Conservation (phyloP, 2,888 invertebrate species). For the Lucinisca nassula region DNA sequence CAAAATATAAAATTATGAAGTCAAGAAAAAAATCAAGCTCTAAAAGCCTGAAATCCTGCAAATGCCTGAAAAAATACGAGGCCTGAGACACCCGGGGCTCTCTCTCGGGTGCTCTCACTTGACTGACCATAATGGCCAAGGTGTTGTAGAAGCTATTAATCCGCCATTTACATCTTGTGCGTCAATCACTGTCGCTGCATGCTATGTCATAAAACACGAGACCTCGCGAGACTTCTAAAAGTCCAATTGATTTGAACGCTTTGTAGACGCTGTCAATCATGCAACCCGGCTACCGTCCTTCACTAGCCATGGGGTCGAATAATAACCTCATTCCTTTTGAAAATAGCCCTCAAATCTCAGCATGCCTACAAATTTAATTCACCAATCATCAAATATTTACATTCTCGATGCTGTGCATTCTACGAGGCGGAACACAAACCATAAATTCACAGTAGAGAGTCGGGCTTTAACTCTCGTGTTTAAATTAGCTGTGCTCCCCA, state of each 20-base stretch:
- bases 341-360: neutral
- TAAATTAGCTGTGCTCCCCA: constrained; percentile 13
- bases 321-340: constrained; percentile 17
- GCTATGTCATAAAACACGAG: constrained; percentile 14
- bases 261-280: constrained; percentile 6
- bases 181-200: constrained; percentile 1
- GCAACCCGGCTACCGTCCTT: neutral
- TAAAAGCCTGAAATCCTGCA: too few species aligned
- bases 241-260: neutral
- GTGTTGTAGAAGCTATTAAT: neutral
- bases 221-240: neutral
- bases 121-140: neutral
- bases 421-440: constrained; percentile 8
- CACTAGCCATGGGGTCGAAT: constrained; percentile 4
- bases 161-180: neutral
- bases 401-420: neutral
- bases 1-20: too few species aligned
- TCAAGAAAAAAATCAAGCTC: too few species aligned
- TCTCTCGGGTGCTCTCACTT: too few species aligned
- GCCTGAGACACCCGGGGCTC: too few species aligned
- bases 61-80: too few species aligned
- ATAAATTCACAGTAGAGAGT: constrained; percentile 12
- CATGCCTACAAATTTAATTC: constrained; percentile 1
- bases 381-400: constrained; percentile 22
- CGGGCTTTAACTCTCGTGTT: neutral